Conservation (phyloP, 2,888 invertebrate species). For the Xanthorhoe spadicearia region DNA sequence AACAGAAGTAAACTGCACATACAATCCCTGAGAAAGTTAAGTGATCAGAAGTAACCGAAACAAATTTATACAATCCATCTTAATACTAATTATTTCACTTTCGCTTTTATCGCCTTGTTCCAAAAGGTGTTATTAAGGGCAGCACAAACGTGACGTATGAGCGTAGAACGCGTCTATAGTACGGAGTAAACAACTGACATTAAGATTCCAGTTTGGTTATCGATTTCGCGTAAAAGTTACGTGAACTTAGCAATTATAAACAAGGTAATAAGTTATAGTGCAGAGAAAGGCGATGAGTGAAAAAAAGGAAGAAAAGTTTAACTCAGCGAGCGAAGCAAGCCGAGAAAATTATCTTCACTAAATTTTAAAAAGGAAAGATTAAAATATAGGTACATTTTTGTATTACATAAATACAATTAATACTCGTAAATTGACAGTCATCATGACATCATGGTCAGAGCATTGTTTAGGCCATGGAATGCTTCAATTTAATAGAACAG, state of each 20-base stretch:
- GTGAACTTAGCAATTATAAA: constrained; percentile 4
- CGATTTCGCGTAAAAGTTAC: constrained; percentile 13
- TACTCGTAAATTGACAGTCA: no score
- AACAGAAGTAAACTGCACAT: no score
- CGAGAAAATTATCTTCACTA: not conserved
- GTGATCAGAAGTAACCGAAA: no score
- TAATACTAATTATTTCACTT: constrained; percentile 1
- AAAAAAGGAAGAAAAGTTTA: not conserved
- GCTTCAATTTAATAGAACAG: no score
- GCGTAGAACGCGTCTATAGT: not conserved
- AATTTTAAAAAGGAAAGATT: no score
- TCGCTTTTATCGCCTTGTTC: constrained; percentile 8
- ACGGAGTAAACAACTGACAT: constrained; percentile 9
- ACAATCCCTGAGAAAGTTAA: no score
- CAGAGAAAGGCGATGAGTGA: not conserved
- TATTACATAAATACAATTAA: no score
- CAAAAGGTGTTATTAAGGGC: constrained; percentile 10
- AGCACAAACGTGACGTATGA: not conserved
- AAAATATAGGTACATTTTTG: no score
- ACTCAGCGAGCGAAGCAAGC: not conserved
- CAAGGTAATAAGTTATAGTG: constrained; percentile 1
- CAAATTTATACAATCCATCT: not conserved
- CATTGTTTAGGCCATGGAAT: no score
- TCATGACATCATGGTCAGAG: no score
- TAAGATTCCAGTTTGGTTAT: constrained; percentile 9